phyloP scores from a whole-genome alignment of 2,888 invertebrate genomes.

The Neoaliturus tenellus region DNA sequence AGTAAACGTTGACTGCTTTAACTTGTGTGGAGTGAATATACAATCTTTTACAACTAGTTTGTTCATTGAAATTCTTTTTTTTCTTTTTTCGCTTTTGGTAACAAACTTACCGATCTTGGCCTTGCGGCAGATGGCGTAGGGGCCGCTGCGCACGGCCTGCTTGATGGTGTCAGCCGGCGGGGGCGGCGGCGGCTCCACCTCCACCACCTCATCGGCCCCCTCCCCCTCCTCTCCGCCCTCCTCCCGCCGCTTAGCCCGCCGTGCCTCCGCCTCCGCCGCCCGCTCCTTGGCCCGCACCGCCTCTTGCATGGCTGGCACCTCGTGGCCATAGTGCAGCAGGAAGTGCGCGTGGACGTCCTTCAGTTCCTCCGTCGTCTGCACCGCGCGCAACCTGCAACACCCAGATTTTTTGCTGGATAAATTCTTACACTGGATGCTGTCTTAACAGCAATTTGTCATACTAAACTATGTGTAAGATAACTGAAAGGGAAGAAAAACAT shows the following conservation, averaged over 20 bases:
- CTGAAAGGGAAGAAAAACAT: no score
- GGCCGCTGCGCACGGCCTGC: constrained; percentile 91
- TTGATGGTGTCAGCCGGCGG: constrained; percentile 80
- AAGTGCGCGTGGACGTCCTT: constrained; percentile 97
- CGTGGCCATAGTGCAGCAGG: constrained; percentile 92
- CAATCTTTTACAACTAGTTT: no score
- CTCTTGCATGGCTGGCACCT: constrained; percentile 74
- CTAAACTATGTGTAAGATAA: no score
- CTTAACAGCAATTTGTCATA: no score
- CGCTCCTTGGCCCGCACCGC: constrained; percentile 68
- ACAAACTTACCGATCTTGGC: constrained; percentile 86
- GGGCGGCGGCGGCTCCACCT: constrained; percentile 75
- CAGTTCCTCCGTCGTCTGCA: constrained; percentile 93
- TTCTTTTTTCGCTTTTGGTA: no score
- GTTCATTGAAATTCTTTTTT: no score
- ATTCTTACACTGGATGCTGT: no score
- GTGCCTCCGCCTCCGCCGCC: constrained; percentile 67
- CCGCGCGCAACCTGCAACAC: constrained; percentile 79
- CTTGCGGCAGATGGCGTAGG: constrained; percentile 91
- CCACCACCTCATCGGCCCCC: constrained; percentile 75
- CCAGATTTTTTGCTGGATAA: no score
- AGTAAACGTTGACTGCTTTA: no score
- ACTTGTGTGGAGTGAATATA: no score
- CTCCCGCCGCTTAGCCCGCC: constrained; percentile 69
- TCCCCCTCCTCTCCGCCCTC: constrained; percentile 68